These are phyloP conservation scores for Athalia cordata DNA, from an alignment of 2,888 invertebrate genomes.

Conservation along the genomic window DNA sequence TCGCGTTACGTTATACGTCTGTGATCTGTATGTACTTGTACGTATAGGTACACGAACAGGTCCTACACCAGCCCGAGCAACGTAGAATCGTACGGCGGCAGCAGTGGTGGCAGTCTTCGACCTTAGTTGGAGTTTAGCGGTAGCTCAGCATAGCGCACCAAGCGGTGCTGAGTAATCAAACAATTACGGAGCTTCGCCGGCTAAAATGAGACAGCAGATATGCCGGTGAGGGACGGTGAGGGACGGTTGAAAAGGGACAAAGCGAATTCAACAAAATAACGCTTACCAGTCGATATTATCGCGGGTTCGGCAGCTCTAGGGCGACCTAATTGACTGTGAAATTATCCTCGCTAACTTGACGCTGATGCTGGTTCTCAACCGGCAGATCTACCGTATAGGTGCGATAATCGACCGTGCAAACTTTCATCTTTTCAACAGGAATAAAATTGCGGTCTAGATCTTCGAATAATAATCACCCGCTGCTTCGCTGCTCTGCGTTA, in stretches of 20 bases:
- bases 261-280: slow-evolving; percentile 71
- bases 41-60: slow-evolving; percentile 13
- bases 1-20: slow-evolving; percentile 46
- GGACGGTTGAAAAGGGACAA: slow-evolving; percentile 53
- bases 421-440: background rate
- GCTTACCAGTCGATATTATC: slow-evolving; percentile 69
- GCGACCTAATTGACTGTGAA: slow-evolving; percentile 71
- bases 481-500: too few species aligned
- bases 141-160: slow-evolving; percentile 62
- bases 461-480: too few species aligned
- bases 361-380: slow-evolving; percentile 27
- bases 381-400: background rate
- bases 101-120: slow-evolving; percentile 51
- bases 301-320: slow-evolving; percentile 61
- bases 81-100: slow-evolving; percentile 60
- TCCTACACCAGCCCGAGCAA: slow-evolving; percentile 14
- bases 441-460: background rate
- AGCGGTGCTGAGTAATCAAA: slow-evolving; percentile 73
- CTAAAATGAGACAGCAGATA: slow-evolving; percentile 53
- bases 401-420: background rate
- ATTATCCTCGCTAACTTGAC: slow-evolving; percentile 59
- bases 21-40: slow-evolving; percentile 45
- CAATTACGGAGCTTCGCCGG: slow-evolving; percentile 66
- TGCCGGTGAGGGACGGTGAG: slow-evolving; percentile 48
- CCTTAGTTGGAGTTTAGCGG: slow-evolving; percentile 70